Evolutionary conservation across 2,113 vertebrate species (phyloP).

Genomic region (Oncorhynchus kisutch): DNA sequence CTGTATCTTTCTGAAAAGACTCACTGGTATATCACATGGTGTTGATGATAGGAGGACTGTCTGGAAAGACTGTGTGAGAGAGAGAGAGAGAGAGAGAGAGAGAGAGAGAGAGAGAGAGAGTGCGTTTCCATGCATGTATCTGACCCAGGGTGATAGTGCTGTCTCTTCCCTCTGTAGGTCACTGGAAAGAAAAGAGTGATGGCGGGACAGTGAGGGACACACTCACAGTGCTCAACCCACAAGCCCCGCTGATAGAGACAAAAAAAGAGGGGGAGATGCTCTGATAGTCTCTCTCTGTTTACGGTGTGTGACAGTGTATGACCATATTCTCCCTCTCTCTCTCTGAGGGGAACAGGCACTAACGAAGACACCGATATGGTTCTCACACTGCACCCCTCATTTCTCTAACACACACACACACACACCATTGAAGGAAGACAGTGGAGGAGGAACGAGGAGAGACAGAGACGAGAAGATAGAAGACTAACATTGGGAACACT

Average conservation of each 20-base stretch:
- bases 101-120: neutral
- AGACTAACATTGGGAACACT: neutral
- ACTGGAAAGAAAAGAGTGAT: slow-evolving; percentile 71
- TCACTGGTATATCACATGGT: no score
- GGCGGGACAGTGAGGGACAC: slow-evolving; percentile 66
- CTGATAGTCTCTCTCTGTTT: neutral
- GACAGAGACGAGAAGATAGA: no score
- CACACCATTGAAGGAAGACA: slow-evolving; percentile 42
- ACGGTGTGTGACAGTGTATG: slow-evolving; percentile 19
- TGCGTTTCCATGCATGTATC: slow-evolving; percentile 13
- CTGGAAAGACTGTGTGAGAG: no score
- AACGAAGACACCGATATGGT: slow-evolving; percentile 69
- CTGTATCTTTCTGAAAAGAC: neutral
- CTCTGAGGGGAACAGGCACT: slow-evolving; percentile 59
- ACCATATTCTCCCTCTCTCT: neutral
- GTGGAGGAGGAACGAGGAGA: slow-evolving; percentile 36
- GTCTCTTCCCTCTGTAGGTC: slow-evolving; percentile 73
- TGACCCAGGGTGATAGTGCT: slow-evolving; percentile 69
- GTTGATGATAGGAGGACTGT: no score
- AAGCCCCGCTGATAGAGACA: slow-evolving; percentile 4
- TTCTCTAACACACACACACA: slow-evolving; percentile 49
- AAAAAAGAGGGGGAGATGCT: slow-evolving; percentile 10
- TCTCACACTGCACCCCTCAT: slow-evolving; percentile 47
- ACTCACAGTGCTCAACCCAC: slow-evolving; percentile 8
- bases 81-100: no score